Evolutionary conservation across 1,140 invertebrate species (phyloP), one percentile per base, ranked within the genome.

Genomic region (Philotrypesis tridentata): DNA sequence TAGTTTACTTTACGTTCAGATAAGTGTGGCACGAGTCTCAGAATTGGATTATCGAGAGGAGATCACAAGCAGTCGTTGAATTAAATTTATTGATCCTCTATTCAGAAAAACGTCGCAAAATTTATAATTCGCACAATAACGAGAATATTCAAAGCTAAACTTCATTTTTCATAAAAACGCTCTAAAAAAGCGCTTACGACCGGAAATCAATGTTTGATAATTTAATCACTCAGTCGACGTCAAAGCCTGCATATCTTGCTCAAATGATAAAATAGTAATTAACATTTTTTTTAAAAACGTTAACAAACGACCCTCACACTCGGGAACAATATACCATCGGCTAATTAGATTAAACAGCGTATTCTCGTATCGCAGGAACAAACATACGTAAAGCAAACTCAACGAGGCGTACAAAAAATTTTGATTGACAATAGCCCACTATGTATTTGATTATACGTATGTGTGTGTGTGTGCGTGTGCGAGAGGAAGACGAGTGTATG

Each of bases 371-470:
- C 37, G 9, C 7, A 27, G 31, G 6, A 68, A 33, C 25, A 7
- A 14, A n/a, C 63, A 29, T 25, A 29, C 33, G 43, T 43, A 72
- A 72, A n/a, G 11, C 37, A 72, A 25, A n/a, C 21, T 37, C 31
- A 76, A 76, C 74, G 37, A 76, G 74, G 55, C 74, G 61, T 40
- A 63, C 11, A 80, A 81, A 82, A 76, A 82, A 71, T 68, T 48
- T 63, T 82, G 72, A 77, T 82, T 78, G 74, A 78, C 73, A 37
- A 61, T n/a, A n/a, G 65, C 67, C 48, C 3, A 25, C 33, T n/a
- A n/a, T n/a, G n/a, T n/a, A n/a, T n/a, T n/a, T n/a, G n/a, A n/a
- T n/a, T n/a, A n/a, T n/a, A n/a, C n/a, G n/a, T n/a, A n/a, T n/a
- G n/a, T n/a, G n/a, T n/a, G n/a, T n/a, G n/a, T n/a, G n/a, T n/a